Base-by-base conservation (phyloP, 2,888 invertebrate genomes). In the Tetragnatha montana region DNA sequence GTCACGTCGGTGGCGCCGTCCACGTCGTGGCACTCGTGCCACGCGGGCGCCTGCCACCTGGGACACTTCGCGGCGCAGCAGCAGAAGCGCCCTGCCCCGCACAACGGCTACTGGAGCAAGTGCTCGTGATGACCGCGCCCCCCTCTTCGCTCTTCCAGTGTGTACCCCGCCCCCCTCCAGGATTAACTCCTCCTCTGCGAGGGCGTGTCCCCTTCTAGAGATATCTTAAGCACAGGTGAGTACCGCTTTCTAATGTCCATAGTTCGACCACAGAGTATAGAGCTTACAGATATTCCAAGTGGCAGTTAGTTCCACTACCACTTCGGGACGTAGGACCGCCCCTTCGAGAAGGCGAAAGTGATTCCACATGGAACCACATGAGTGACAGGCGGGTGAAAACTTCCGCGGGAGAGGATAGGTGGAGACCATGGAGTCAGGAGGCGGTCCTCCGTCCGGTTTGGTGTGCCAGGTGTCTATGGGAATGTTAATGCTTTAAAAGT, bases 41-140 rank as follows among this genome's bases (percentile, higher is more conserved):
- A 92, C 50, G 91, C 92, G 12, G 91, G 92, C 12, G 91, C 92
- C 8, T 92, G 92, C 85, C 92, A 92, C 80, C 87, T 91, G 50
- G 90, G 88, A 84, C 92, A 91, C 83, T 91, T 85, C 84, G 85
- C 91, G 73, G 78, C 68, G 60, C 76, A 90, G 79, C 91, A 84
- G 78, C 91, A 91, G 76, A 91, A 87, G 86, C 80, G 92, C 75
- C 76, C 91, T 50, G 85, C 85, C n/a, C 92, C 92, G 86, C 92
- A 91, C 88, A 92, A 92, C 75, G 92, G 92, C 74, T 92, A 91
- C 88, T 92, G 92, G 92, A 92, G 92, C 87, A 92, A 92, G 89
- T 92, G 92, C 50, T 91, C 91, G 70, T 91, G 90, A 91, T 87
- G n/a, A n/a, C n/a, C n/a, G 79, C 50, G 50, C 35, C 85, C 84